A percentile compares a stretch with the other conserved stretches of the same genome.
phyloP scores from a whole-genome alignment of 2,113 vertebrate species.

The Eira barbara region DNA sequence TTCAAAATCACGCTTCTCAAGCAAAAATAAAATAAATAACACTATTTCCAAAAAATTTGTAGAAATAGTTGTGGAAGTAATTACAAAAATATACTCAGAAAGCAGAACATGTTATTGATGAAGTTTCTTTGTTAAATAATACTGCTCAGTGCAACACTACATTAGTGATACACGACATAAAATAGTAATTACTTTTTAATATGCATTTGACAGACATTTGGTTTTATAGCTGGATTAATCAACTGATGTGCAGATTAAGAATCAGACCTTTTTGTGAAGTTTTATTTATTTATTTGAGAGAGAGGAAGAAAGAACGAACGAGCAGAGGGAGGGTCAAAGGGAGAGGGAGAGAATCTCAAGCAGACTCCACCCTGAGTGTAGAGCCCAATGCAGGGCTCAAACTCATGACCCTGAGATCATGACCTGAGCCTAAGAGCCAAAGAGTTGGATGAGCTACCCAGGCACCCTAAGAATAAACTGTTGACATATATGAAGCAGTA shows the following conservation, averaged over 20 bases:
- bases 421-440: neutral
- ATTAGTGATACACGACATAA: neutral
- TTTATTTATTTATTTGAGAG: neutral
- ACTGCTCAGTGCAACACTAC: neutral
- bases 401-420: neutral
- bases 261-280: neutral
- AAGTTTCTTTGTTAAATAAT: constrained; percentile 25
- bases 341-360: neutral
- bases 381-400: neutral
- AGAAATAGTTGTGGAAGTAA: constrained; percentile 3
- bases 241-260: neutral
- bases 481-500: neutral
- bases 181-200: constrained; percentile 19
- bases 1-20: neutral
- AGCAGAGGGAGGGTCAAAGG: neutral
- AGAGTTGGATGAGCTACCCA: neutral
- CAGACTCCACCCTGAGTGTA: neutral
- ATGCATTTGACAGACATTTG: neutral
- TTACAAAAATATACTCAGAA: neutral
- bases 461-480: neutral
- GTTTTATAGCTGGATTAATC: constrained; percentile 28
- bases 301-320: neutral
- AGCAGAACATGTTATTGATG: neutral
- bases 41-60: neutral
- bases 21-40: neutral